Conservation (phyloP, 2,888 invertebrate genomes). For the Leptarthrus brevirostris region DNA sequence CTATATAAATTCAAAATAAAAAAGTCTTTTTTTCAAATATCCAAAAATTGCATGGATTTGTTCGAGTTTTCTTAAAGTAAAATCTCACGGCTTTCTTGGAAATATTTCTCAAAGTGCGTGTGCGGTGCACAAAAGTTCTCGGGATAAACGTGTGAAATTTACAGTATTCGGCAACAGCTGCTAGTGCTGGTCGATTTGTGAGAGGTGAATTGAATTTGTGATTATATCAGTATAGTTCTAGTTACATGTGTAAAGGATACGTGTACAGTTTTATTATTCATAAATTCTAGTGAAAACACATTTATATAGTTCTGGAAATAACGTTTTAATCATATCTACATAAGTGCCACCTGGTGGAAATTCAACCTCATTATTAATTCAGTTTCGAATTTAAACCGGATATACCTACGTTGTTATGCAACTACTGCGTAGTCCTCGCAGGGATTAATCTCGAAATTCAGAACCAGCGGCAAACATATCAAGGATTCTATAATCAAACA, state of each 20-base stretch:
- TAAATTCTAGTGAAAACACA: not conserved
- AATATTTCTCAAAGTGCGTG: no score
- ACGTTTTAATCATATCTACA: not conserved
- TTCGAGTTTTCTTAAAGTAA: no score
- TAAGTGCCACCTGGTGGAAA: constrained; percentile 15
- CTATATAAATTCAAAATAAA: not conserved
- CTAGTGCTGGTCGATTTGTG: no score
- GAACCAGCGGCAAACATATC: not conserved
- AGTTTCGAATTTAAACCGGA: constrained; percentile 23
- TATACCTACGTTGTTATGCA: constrained; percentile 14
- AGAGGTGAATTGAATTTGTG: not conserved
- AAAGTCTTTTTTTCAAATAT: not conserved
- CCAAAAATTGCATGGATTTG: no score
- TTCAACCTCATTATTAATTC: not conserved
- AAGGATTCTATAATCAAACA: constrained; percentile 23
- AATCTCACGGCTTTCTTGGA: no score
- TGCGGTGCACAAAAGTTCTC: no score
- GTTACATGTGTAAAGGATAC: not conserved
- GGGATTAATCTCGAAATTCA: not conserved
- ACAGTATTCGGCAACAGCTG: no score
- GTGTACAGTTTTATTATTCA: not conserved
- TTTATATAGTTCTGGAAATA: not conserved
- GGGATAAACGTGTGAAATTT: no score
- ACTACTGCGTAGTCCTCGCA: not conserved
- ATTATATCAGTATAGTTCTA: not conserved